phyloP scores from a whole-genome alignment of 2,113 vertebrate genomes.

The Emydura subglobosa region DNA sequence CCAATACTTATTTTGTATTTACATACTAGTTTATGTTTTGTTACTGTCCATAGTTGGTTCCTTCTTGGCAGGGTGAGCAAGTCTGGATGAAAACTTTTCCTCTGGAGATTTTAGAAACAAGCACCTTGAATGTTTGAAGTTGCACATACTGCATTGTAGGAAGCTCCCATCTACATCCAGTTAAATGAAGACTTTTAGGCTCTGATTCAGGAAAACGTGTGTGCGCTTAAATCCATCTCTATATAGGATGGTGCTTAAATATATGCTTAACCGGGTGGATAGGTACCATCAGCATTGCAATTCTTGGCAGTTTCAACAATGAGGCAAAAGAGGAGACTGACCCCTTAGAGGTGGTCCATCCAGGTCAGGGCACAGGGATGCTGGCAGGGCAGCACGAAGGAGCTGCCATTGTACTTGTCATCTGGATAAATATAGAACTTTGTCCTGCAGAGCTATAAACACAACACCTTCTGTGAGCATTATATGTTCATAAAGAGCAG shows the following conservation, averaged over 20 bases:
- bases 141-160: slow-evolving; percentile 58
- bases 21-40: background rate
- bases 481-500: background rate
- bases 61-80: slow-evolving; percentile 79
- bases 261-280: background rate
- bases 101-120: slow-evolving; percentile 69
- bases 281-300: background rate
- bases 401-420: background rate
- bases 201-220: background rate
- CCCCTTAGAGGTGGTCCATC: background rate
- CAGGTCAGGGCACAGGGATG: background rate
- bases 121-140: slow-evolving; percentile 75
- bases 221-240: background rate
- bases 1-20: background rate
- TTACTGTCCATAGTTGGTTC: background rate
- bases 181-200: background rate
- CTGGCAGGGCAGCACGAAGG: background rate
- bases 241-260: background rate
- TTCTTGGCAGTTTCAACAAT: background rate
- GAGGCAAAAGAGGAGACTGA: background rate
- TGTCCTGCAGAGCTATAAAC: background rate
- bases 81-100: slow-evolving; percentile 85
- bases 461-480: background rate
- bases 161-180: background rate
- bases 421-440: background rate